These are phyloP conservation scores for Sphaerophoria rueppellii DNA, from an alignment of 2,888 invertebrate genomes.

Conservation along the genomic window DNA sequence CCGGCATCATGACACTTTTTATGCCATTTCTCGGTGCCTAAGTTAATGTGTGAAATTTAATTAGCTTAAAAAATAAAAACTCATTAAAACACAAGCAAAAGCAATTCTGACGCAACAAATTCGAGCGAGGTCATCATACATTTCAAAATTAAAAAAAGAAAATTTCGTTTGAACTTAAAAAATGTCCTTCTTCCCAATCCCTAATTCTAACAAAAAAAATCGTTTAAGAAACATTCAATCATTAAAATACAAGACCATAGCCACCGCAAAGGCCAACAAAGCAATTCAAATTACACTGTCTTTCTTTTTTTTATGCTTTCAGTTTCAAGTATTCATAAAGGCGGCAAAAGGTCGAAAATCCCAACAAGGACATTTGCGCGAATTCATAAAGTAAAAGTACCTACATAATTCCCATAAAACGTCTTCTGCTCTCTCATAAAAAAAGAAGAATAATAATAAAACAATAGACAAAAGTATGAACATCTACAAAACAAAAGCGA, in stretches of 20 bases:
- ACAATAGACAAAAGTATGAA: constrained; percentile 37
- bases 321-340: not conserved
- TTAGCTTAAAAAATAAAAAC: constrained; percentile 2
- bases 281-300: constrained; percentile 51
- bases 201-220: not conserved
- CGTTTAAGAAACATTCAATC: constrained; percentile 17
- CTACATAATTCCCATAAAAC: not conserved
- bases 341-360: constrained; percentile 3
- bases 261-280: constrained; percentile 45
- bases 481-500: constrained; percentile 15
- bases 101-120: not conserved
- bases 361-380: not conserved
- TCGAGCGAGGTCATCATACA: not conserved
- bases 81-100: constrained; percentile 1
- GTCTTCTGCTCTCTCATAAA: constrained; percentile 11
- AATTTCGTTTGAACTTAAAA: not conserved
- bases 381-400: constrained; percentile 15
- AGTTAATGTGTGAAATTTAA: not conserved
- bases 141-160: not conserved
- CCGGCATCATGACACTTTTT: not conserved
- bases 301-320: not conserved
- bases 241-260: constrained; percentile 18
- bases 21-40: not conserved
- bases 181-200: not conserved
- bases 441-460: not conserved